Percentiles rank a stretch among this genome's conserved stretches.
phyloP scores from a whole-genome alignment of 2,888 invertebrate species.

The Plagodis dolabraria region DNA sequence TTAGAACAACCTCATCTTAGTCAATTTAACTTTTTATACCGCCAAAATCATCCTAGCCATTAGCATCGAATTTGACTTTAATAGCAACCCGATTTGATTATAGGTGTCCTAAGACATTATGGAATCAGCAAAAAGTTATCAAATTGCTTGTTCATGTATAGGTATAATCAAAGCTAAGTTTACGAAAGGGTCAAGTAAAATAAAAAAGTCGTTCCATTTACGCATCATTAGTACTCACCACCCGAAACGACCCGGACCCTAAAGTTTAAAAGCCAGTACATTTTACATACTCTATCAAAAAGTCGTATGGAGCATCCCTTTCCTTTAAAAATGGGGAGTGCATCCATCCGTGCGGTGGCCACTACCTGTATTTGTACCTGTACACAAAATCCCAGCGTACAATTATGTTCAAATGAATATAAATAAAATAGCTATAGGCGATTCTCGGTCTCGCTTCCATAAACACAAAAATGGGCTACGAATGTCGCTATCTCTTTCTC shows the following conservation, averaged over 20 bases:
- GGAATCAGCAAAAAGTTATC: conserved; percentile 12
- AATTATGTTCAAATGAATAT: conserved; percentile 64
- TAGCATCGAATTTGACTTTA: conserved; percentile 45
- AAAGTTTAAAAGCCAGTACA: conserved; percentile 58
- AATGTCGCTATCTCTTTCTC: conserved; percentile 55
- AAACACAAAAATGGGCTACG: conserved; percentile 49
- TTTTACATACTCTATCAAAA: conserved; percentile 57
- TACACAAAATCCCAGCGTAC: conserved; percentile 74
- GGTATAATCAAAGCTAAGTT: conserved; percentile 8
- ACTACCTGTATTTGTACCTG: conserved; percentile 71
- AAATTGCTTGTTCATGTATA: conserved; percentile 10
- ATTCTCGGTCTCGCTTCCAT: conserved; percentile 67
- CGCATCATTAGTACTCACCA: conserved; percentile 73
- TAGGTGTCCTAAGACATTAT: conserved; percentile 15
- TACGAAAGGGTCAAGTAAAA: conserved; percentile 43
- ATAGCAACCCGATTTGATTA: conserved; percentile 33
- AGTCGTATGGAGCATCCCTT: conserved; percentile 69
- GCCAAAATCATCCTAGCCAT: conserved; percentile 49
- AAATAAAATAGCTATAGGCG: conserved; percentile 64
- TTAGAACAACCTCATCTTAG: conserved; percentile 44
- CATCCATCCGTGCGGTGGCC: conserved; percentile 75
- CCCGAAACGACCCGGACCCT: conserved; percentile 67
- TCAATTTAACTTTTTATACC: conserved; percentile 61
- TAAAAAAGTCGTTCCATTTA: conserved; percentile 65
- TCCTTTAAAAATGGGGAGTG: conserved; percentile 67